A percentile compares a stretch with the other conserved stretches of the same genome.
phyloP scores from a whole-genome alignment of 2,888 invertebrate genomes.

The Drosophila peninsularis region DNA sequence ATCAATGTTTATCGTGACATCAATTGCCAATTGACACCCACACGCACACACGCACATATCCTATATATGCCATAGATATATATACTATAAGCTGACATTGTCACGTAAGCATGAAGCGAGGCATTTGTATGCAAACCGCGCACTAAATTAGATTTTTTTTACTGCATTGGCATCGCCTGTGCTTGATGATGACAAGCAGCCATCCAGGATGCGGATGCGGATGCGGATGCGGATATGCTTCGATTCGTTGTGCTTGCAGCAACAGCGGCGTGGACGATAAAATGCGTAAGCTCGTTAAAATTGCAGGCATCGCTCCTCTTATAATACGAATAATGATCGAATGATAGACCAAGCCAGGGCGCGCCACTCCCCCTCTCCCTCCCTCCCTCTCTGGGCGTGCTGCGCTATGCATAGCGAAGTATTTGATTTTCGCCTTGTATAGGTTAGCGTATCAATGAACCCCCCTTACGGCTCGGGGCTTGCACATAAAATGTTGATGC shows the following conservation, averaged over 20 bases:
- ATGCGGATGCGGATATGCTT: slow-evolving; percentile 39
- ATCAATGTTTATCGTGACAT: slow-evolving; percentile 84
- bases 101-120: slow-evolving; percentile 55
- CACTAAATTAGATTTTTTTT: slow-evolving; percentile 83
- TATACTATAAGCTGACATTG: slow-evolving; percentile 46
- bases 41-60: slow-evolving; percentile 14
- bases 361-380: no score
- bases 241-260: slow-evolving; percentile 38
- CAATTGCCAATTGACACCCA: slow-evolving; percentile 69
- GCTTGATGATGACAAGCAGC: slow-evolving; percentile 58
- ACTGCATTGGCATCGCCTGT: slow-evolving; percentile 72
- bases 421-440: slow-evolving; percentile 33
- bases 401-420: slow-evolving; percentile 59
- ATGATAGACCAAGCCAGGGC: slow-evolving; percentile 22
- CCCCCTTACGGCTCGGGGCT: background rate
- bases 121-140: slow-evolving; percentile 84
- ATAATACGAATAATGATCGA: slow-evolving; percentile 68
- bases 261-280: slow-evolving; percentile 54
- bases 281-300: slow-evolving; percentile 79
- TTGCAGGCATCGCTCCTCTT: slow-evolving; percentile 72
- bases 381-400: slow-evolving; percentile 17
- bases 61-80: background rate
- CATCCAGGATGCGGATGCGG: slow-evolving; percentile 43
- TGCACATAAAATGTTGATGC: slow-evolving; percentile 41
- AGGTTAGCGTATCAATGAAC: slow-evolving; percentile 3